These are phyloP conservation scores for Anas flavirostris DNA, from an alignment of 2,797 vertebrate species.

Conservation along the genomic window DNA sequence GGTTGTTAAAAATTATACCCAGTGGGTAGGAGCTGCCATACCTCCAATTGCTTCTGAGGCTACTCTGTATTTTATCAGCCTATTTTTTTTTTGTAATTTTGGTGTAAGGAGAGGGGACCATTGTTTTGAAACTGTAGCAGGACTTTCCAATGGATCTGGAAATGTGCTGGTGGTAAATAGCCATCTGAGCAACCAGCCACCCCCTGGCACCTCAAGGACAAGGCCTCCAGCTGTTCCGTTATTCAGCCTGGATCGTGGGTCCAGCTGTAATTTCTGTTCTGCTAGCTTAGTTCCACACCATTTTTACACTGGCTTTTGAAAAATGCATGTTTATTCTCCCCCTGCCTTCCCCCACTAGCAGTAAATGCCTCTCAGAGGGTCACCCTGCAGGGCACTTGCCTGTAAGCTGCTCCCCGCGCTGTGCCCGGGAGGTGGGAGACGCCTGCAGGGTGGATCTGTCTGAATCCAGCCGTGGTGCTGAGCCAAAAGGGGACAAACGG, in stretches of 20 bases:
- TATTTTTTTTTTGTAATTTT: not conserved
- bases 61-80: conserved; percentile 9
- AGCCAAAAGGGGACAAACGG: not conserved
- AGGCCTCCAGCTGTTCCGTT: conserved; percentile 46
- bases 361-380: conserved; percentile 48
- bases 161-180: conserved; percentile 21
- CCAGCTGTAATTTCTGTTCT: conserved; percentile 40
- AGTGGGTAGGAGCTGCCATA: conserved; percentile 56
- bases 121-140: conserved; percentile 34
- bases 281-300: not conserved
- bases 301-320: conserved; percentile 31
- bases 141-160: not conserved
- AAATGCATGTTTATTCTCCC: conserved; percentile 35
- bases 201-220: not conserved
- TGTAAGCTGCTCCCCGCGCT: not conserved
- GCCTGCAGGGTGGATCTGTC: not conserved
- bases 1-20: conserved; percentile 65
- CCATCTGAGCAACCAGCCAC: not conserved
- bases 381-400: not conserved
- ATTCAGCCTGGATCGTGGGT: not conserved
- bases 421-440: not conserved
- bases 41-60: conserved; percentile 16
- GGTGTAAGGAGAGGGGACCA: not conserved
- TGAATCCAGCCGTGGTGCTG: not conserved
- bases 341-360: not conserved